A percentile compares a stretch with the other conserved stretches of the same genome.
Evolutionary conservation across 2,888 invertebrate genomes (phyloP).

Genomic region (Cataglyphis rosenhaueri): DNA sequence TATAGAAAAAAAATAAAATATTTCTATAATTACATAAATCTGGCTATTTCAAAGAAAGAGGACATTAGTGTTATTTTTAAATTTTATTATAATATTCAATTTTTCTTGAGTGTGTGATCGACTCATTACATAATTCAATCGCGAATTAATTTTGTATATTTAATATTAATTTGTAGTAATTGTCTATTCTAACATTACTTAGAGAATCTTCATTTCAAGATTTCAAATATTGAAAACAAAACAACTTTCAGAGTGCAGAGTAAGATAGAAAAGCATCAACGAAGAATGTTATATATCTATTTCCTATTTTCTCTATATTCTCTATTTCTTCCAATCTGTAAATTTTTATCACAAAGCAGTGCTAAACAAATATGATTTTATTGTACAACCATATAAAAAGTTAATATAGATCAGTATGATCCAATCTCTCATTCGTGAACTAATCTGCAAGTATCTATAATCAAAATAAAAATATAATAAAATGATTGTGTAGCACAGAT

Average conservation of each 20-base stretch:
- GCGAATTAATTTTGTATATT: constrained; percentile 9
- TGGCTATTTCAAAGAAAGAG: constrained; percentile 5
- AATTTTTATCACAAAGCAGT: constrained; percentile 41
- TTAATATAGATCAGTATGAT: constrained; percentile 3
- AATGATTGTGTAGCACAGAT: constrained; percentile 24
- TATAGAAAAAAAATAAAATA: no score
- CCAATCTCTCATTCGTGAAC: constrained; percentile 2
- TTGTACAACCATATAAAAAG: not conserved
- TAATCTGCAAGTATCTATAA: not conserved
- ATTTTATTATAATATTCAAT: constrained; percentile 7
- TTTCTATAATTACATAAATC: not conserved
- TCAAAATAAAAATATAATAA: constrained; percentile 15
- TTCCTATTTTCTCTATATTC: constrained; percentile 10
- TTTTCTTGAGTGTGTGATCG: not conserved
- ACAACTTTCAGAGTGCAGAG: constrained; percentile 17
- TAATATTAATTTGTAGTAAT: constrained; percentile 10
- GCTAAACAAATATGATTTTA: constrained; percentile 1
- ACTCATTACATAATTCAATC: not conserved
- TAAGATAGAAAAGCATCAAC: not conserved
- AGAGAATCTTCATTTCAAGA: constrained; percentile 8
- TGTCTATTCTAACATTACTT: constrained; percentile 21
- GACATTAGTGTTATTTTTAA: constrained; percentile 8
- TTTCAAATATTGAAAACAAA: constrained; percentile 13
- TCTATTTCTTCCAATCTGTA: constrained; percentile 3
- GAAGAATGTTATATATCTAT: constrained; percentile 15